phyloP scores from a whole-genome alignment of 2,113 vertebrate species.

The Asarcornis scutulata region DNA sequence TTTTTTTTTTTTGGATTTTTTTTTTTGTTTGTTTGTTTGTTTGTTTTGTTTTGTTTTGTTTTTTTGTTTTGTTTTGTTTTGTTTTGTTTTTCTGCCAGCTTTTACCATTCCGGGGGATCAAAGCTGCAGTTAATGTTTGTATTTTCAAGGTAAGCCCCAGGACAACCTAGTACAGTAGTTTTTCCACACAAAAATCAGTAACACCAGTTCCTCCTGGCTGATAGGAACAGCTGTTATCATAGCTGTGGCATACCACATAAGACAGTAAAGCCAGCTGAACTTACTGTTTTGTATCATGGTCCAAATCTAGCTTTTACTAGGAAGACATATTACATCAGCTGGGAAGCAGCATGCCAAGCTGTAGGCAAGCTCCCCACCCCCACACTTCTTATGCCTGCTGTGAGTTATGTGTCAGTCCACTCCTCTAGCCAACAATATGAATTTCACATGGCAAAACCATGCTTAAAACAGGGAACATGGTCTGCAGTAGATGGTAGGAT shows the following conservation, averaged over 20 bases:
- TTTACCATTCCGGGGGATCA: background rate
- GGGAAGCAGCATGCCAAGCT: background rate
- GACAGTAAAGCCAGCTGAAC: background rate
- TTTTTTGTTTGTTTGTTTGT: no score
- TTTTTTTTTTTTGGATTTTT: background rate
- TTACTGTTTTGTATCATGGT: background rate
- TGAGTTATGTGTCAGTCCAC: background rate
- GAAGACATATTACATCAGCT: fast-evolving
- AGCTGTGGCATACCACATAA: background rate
- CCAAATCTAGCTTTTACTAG: background rate
- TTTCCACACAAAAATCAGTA: background rate
- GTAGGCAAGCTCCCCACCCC: background rate
- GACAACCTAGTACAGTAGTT: background rate
- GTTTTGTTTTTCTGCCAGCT: background rate
- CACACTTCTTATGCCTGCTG: background rate
- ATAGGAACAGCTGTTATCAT: background rate
- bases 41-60: no score
- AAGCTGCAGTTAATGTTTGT: background rate
- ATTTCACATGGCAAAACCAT: background rate
- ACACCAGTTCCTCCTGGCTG: background rate
- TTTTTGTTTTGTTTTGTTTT: no score
- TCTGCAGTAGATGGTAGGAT: background rate
- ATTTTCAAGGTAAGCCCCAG: background rate
- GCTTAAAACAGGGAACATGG: background rate
- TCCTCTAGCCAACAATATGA: background rate